Evolutionary conservation across 1,140 invertebrate species (phyloP).

Genomic region (Drosophila micromelanica): DNA sequence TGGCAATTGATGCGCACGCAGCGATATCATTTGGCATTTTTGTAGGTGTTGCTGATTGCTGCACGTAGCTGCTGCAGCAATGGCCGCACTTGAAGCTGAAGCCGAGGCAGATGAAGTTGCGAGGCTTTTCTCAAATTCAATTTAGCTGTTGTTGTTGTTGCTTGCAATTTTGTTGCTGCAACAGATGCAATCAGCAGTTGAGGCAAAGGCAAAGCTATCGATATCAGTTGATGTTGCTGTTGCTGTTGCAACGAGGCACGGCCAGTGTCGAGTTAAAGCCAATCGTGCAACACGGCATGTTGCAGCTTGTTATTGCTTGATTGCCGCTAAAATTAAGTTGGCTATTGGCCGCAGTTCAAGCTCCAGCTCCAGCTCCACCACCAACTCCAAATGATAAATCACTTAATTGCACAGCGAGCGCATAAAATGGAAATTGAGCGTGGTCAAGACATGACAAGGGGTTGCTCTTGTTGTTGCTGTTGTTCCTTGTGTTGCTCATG

Average conservation of each 20-base stretch:
- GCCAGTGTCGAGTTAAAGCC: conserved; percentile 71
- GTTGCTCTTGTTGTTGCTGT: conserved; percentile 49
- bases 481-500: conserved; percentile 9
- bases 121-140: conserved; percentile 75
- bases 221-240: conserved; percentile 69
- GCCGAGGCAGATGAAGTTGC: conserved; percentile 33
- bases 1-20: conserved; percentile 69
- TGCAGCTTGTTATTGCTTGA: conserved; percentile 83
- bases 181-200: conserved; percentile 79
- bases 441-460: conserved; percentile 58
- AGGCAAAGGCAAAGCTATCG: conserved; percentile 72
- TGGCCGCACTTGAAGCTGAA: conserved; percentile 58
- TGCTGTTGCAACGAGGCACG: conserved; percentile 51
- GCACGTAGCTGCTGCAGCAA: conserved; percentile 55
- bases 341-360: conserved; percentile 59
- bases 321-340: conserved; percentile 83
- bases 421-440: conserved; percentile 82
- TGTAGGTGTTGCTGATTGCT: conserved; percentile 81
- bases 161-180: conserved; percentile 68
- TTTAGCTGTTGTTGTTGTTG: conserved; percentile 69
- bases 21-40: conserved; percentile 74
- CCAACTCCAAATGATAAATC: conserved; percentile 80
- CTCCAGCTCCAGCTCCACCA: conserved; percentile 36
- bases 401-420: conserved; percentile 79
- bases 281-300: conserved; percentile 82